Conservation (phyloP, 2,888 invertebrate genomes). For the Himalopsyche anomala region DNA sequence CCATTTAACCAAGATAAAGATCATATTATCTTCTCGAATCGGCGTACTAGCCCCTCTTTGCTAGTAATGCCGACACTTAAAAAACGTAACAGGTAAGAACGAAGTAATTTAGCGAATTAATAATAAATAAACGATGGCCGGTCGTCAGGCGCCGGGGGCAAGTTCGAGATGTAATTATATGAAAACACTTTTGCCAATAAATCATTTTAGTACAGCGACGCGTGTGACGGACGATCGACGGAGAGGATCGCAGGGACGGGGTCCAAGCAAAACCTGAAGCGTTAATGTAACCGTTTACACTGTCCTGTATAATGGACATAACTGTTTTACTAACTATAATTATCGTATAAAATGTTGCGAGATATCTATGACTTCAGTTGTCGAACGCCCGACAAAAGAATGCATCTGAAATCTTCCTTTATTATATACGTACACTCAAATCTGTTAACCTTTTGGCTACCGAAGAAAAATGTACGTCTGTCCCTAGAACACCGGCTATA, state of each 20-base stretch:
- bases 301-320: no score
- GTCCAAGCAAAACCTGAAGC: neutral
- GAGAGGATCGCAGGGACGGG: neutral
- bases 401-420: no score
- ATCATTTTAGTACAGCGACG: conserved; percentile 23
- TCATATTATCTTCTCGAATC: conserved; percentile 5
- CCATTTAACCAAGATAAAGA: neutral
- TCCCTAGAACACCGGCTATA: no score
- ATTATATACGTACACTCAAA: no score
- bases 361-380: no score
- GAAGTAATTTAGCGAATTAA: conserved; percentile 38
- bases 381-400: no score
- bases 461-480: no score
- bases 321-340: no score
- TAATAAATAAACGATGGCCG: conserved; percentile 28
- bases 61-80: conserved; percentile 21
- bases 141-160: conserved; percentile 36
- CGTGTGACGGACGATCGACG: conserved; percentile 21
- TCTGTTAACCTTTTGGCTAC: no score
- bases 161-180: conserved; percentile 31
- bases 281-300: neutral
- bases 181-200: conserved; percentile 40
- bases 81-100: neutral
- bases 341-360: no score
- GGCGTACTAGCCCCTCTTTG: neutral